Percentiles rank a stretch among this genome's conserved stretches.
phyloP scores from a whole-genome alignment of 2,888 invertebrate species.

The Amblyteles armatorius region DNA sequence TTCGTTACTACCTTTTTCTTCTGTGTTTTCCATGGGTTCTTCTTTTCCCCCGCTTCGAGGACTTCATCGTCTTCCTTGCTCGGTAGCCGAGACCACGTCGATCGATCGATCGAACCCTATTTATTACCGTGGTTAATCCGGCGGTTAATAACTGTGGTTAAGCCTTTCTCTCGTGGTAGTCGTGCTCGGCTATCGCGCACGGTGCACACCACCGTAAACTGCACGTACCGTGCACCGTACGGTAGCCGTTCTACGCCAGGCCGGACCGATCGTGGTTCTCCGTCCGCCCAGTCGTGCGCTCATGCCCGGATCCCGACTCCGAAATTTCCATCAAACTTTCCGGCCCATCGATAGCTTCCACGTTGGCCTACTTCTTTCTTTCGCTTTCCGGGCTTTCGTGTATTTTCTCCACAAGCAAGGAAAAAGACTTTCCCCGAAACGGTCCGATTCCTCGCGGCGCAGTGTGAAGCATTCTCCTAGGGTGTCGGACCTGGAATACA shows the following conservation, averaged over 20 bases:
- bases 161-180: conserved; percentile 40
- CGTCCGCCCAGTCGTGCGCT: neutral
- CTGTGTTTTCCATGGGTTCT: conserved; percentile 51
- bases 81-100: conserved; percentile 32
- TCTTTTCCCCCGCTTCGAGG: conserved; percentile 11
- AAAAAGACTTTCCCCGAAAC: conserved; percentile 13
- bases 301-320: conserved; percentile 17
- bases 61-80: conserved; percentile 45
- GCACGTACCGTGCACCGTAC: conserved; percentile 4
- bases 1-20: neutral
- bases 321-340: conserved; percentile 69
- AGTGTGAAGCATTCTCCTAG: neutral
- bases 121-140: conserved; percentile 67
- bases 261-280: conserved; percentile 34
- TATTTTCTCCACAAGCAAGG: neutral
- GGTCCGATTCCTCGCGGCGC: neutral
- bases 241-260: conserved; percentile 32
- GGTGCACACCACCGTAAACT: neutral
- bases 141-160: conserved; percentile 70
- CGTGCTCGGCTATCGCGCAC: conserved; percentile 30
- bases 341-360: conserved; percentile 16
- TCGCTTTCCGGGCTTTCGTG: conserved; percentile 63
- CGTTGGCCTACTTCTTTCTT: conserved; percentile 29
- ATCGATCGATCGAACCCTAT: conserved; percentile 60
- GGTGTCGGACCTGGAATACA: neutral